A percentile compares a stretch with the other conserved stretches of the same genome.
These are phyloP conservation scores for Murina feae DNA, from an alignment of 2,113 vertebrate species.

Conservation along the genomic window DNA sequence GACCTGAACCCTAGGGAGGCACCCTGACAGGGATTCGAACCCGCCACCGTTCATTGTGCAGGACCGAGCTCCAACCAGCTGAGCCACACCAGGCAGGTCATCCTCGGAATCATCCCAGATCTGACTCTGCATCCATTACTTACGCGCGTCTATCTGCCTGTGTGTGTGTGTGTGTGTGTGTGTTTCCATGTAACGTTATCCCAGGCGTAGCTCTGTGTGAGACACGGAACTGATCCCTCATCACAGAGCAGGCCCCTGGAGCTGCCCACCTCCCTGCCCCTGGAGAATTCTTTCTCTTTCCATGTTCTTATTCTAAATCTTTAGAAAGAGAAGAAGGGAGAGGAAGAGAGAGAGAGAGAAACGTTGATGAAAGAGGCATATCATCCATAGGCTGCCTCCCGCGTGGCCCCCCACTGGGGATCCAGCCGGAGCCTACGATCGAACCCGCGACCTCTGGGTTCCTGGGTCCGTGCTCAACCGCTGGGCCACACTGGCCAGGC, in stretches of 20 bases:
- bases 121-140: rapidly evolving
- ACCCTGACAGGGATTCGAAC: background rate
- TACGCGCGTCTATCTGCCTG: rapidly evolving
- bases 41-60: background rate
- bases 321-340: too few relatives aligned
- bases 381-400: too few relatives aligned
- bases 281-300: background rate
- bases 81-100: background rate
- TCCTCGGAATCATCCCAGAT: background rate
- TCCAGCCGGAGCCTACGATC: too few relatives aligned
- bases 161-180: rapidly evolving
- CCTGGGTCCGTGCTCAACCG: too few relatives aligned
- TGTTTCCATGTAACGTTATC: background rate
- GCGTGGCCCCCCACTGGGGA: too few relatives aligned
- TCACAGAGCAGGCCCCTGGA: background rate
- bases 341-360: too few relatives aligned
- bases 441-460: too few relatives aligned
- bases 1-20: too few relatives aligned
- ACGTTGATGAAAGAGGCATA: too few relatives aligned
- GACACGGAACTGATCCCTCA: rapidly evolving
- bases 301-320: too few relatives aligned
- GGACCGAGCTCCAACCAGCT: background rate
- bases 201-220: background rate
- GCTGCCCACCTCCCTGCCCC: too few relatives aligned
- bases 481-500: too few relatives aligned